These are phyloP conservation scores for Avahi laniger DNA, from an alignment of 2,797 vertebrate species.

Conservation along the genomic window DNA sequence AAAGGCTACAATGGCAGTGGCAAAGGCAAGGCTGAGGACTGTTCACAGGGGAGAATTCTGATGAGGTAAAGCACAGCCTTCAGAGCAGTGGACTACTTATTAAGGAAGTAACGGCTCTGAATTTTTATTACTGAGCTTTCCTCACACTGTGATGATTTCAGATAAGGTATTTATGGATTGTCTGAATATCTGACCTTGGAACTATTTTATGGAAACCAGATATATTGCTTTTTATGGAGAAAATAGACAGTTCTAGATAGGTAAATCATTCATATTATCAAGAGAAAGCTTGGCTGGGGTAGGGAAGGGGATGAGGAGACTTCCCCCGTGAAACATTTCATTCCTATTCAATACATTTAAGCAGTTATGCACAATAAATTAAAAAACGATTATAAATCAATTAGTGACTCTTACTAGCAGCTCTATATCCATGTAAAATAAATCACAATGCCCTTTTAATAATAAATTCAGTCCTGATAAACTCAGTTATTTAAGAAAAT, in stretches of 20 bases:
- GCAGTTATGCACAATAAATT: constrained; percentile 58
- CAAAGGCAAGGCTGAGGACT: background rate
- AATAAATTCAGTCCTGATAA: constrained; percentile 40
- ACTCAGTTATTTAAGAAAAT: constrained; percentile 48
- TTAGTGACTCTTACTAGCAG: constrained; percentile 57
- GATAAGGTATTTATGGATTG: constrained; percentile 63
- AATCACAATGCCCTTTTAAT: constrained; percentile 47
- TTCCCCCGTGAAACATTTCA: constrained; percentile 39
- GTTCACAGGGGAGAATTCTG: background rate
- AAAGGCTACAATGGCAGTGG: background rate
- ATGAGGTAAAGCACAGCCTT: background rate
- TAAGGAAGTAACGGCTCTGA: constrained; percentile 18
- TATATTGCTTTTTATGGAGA: constrained; percentile 47
- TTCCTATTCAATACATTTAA: constrained; percentile 47
- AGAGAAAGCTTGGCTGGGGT: background rate
- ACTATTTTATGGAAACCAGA: constrained; percentile 53
- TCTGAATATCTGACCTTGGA: constrained; percentile 61
- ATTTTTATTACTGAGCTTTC: constrained; percentile 58
- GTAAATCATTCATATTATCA: constrained; percentile 54
- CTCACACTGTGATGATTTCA: constrained; percentile 51
- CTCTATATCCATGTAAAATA: constrained; percentile 32
- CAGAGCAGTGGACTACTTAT: background rate
- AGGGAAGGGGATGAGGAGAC: background rate
- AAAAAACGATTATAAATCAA: constrained; percentile 68
- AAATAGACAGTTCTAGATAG: constrained; percentile 31